phyloP scores from a whole-genome alignment of 2,797 vertebrate genomes.

The Fistularia commersonii region DNA sequence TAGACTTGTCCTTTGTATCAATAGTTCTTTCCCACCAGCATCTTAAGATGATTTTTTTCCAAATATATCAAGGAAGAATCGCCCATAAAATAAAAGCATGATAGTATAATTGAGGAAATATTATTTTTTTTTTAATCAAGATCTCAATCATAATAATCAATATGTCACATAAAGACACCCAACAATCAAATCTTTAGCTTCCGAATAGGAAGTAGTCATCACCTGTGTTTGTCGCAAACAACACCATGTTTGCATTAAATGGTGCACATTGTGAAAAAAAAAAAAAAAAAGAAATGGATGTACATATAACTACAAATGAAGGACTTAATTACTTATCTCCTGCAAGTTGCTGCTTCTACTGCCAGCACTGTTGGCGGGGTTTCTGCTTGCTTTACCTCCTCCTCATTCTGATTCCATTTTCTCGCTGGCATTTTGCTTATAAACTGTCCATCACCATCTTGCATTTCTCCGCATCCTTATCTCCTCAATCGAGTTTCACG shows the following conservation, averaged over 20 bases:
- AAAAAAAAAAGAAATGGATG: slow-evolving; percentile 11
- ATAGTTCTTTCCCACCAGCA: too few relatives aligned
- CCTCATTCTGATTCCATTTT: slow-evolving; percentile 4
- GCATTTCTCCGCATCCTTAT: background rate
- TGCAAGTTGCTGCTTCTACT: slow-evolving; percentile 1
- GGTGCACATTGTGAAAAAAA: slow-evolving; percentile 1
- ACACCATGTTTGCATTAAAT: slow-evolving; percentile 62
- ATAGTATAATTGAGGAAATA: slow-evolving; percentile 47
- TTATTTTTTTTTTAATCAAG: slow-evolving; percentile 62
- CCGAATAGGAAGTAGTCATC: slow-evolving; percentile 62
- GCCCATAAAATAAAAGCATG: slow-evolving; percentile 35
- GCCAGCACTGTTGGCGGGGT: too few relatives aligned
- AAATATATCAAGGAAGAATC: slow-evolving; percentile 8
- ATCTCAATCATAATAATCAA: slow-evolving; percentile 58
- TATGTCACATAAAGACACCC: slow-evolving; percentile 73
- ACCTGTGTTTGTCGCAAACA: slow-evolving; percentile 52
- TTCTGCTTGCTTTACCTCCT: slow-evolving; percentile 1
- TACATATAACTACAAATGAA: slow-evolving; percentile 21
- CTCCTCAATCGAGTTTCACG: background rate
- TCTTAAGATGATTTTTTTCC: background rate
- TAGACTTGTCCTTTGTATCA: slow-evolving; percentile 1
- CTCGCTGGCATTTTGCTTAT: slow-evolving; percentile 2
- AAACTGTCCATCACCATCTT: background rate
- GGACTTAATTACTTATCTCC: slow-evolving; percentile 44
- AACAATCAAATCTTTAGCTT: slow-evolving; percentile 60